Conservation (phyloP, 37 sponge, comb jelly and placozoan genomes). For the Diacarnus erythraeanus region DNA sequence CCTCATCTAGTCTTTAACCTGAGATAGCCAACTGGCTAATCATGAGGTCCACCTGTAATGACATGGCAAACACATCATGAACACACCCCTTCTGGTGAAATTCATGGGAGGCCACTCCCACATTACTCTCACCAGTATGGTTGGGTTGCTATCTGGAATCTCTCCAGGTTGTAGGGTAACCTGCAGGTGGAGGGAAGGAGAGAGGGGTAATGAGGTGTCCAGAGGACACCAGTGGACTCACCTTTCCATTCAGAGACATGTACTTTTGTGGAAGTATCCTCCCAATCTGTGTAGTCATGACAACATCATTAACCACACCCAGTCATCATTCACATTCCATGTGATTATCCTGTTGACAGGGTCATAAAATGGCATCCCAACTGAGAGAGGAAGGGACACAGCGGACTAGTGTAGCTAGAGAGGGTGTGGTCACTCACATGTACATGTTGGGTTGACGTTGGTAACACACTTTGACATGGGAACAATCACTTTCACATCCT, state of each 20-base stretch:
- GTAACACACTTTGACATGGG: slow-evolving; percentile 88
- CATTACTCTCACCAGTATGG: slow-evolving; percentile 37
- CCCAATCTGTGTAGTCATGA: no score
- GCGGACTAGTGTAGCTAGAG: no score
- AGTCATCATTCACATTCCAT: no score
- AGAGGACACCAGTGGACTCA: slow-evolving; percentile 45
- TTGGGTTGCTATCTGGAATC: slow-evolving; percentile 75
- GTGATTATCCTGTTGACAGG: no score
- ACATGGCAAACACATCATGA: no score
- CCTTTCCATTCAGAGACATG: slow-evolving; percentile 64
- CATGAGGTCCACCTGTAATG: slow-evolving; percentile 75
- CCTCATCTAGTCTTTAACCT: slow-evolving; percentile 89
- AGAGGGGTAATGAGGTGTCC: background rate
- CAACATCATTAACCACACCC: no score
- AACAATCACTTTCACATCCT: slow-evolving; percentile 84
- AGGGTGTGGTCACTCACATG: no score
- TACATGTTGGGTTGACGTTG: slow-evolving; percentile 63
- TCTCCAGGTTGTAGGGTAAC: slow-evolving; percentile 57
- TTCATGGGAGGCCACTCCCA: background rate
- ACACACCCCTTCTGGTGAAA: no score
- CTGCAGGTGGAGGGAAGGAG: slow-evolving; percentile 24
- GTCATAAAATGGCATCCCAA: no score
- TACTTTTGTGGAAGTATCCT: no score
- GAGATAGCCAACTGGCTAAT: slow-evolving; percentile 78
- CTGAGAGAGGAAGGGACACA: no score